Evolutionary conservation across 2,113 vertebrate species (phyloP), one percentile per base, ranked within the genome.

Genomic region (Channa maculata): DNA sequence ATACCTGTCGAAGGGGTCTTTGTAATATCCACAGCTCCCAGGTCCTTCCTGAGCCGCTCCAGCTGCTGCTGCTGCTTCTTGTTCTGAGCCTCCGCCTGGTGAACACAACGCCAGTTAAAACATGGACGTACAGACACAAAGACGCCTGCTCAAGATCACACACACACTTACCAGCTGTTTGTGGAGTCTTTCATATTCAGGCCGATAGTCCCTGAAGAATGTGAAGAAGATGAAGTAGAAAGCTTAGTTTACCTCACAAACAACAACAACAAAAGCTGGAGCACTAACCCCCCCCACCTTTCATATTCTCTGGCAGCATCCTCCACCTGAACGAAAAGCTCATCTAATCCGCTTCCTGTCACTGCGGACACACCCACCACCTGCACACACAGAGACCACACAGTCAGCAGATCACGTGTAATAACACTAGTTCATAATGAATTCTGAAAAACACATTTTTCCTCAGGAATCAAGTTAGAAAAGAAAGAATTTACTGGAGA

Each of bases 291-390:
- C 9, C 59, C 94, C 95, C 82, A 99, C 98, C 93, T 96, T 71
- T 98, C 96, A 5, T 99, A 99, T 66, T 99, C 97, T 8, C 95
- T 93, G 0, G 93, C 95, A 4, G 97, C 97, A 13, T 96, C 96
- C 61, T 95, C 88, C 57, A 99, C 94, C 71, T 97, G 96, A 51
- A 81, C 71, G 24, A 99, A 96, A 63, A 99, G 91, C 5, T 97
- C 94, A 13, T 97, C 96, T 83, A 99, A 86, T 57, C 98, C 97
- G 1, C 93, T 96, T 45, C 98, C 97, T 0, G 95, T 94, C 48
- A 98, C 95, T 0, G 97, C 95, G 24, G 98, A 99, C 44, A 99
- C 96, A 12, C 97, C 97, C 14, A 98, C 97, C 72, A 99, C 97
- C 98, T 99, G 85, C 79, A 67, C 11, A 66, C 41, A 46, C 5